Conservation (phyloP, 1,140 invertebrate genomes). For the Achatina immaculata region DNA sequence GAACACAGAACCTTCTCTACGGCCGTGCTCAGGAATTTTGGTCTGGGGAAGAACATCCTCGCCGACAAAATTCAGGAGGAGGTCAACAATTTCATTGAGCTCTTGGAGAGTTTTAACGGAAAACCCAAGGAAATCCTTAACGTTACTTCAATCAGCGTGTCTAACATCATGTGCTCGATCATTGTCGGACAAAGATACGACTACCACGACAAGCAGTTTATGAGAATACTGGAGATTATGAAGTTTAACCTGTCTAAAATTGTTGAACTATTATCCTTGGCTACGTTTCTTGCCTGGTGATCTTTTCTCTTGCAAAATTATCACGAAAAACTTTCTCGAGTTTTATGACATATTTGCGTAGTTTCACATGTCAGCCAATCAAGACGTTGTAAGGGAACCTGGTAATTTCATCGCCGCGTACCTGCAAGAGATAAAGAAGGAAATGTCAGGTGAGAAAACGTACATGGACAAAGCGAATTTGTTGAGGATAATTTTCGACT, state of each 20-base stretch:
- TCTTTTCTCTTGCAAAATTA: not conserved
- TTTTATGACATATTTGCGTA: constrained; percentile 1
- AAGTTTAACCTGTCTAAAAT: not conserved
- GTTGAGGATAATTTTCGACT: constrained; percentile 73
- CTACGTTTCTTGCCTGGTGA: not conserved
- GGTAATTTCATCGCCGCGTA: constrained; percentile 3
- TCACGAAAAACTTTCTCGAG: not conserved
- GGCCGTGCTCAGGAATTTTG: not conserved
- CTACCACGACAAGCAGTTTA: not conserved
- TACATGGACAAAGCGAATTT: constrained; percentile 39
- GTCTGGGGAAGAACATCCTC: constrained; percentile 5
- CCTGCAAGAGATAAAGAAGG: not conserved
- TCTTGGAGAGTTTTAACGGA: constrained; percentile 11
- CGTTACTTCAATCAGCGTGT: not conserved
- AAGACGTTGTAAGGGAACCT: not conserved
- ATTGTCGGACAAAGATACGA: constrained; percentile 5
- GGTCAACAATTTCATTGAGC: not conserved
- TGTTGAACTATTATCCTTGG: not conserved
- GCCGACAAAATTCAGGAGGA: not conserved
- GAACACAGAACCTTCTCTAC: constrained; percentile 17
- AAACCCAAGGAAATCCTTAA: not conserved
- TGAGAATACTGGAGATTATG: not conserved
- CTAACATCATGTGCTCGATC: not conserved
- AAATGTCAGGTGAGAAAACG: not conserved
- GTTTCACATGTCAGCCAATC: not conserved